A percentile compares a stretch with the other conserved stretches of the same genome.
These are phyloP conservation scores for Manacus vitellinus DNA, from an alignment of 2,113 vertebrate species.

Conservation along the genomic window DNA sequence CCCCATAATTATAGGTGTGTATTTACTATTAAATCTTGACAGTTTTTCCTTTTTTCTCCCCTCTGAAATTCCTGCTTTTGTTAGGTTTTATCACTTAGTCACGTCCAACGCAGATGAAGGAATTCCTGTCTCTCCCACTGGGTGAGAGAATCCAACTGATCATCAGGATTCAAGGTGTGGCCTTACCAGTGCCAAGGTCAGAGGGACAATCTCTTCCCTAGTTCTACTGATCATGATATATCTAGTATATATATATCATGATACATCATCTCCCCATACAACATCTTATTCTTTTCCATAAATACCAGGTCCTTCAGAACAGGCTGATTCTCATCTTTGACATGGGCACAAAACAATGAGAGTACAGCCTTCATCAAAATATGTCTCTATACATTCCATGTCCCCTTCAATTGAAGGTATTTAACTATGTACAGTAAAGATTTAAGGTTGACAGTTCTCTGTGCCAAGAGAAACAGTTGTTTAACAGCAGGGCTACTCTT, in stretches of 20 bases:
- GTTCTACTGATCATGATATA: neutral
- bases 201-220: neutral
- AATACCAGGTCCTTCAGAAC: neutral
- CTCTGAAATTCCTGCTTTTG: neutral
- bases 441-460: neutral
- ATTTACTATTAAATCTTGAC: neutral
- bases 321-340: neutral
- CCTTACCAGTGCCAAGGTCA: neutral
- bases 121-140: neutral
- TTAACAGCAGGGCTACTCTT: neutral
- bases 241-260: neutral
- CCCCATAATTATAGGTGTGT: neutral
- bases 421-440: neutral
- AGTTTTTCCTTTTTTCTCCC: neutral
- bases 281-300: neutral
- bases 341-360: neutral
- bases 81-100: neutral
- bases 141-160: neutral
- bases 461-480: neutral
- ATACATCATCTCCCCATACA: neutral
- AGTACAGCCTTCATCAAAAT: neutral
- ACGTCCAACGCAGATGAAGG: neutral
- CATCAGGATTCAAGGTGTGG: neutral
- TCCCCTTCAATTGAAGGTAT: neutral
- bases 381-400: neutral